Evolutionary conservation across 2,888 invertebrate genomes (phyloP), one percentile per base, ranked within the genome.

Genomic region (Magallana nippona): DNA sequence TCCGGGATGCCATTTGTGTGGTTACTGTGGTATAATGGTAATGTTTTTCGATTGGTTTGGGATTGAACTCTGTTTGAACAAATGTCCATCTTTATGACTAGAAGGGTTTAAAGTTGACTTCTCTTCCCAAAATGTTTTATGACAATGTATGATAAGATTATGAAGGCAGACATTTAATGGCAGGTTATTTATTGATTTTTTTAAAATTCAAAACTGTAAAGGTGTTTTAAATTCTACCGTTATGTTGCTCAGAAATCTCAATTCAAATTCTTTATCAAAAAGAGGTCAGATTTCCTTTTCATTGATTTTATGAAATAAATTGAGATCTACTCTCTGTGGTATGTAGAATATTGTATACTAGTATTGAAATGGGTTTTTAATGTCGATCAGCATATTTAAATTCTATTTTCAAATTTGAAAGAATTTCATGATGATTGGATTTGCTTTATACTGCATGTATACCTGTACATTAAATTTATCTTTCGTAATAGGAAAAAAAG

Each of bases 61-160:
- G 44, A 44, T 44, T 44, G 44, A 44, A 44, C 44, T 44, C 44
- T 44, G 44, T 44, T 44, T 44, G 44, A 44, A 44, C 10, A 44
- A 71, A 27, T 60, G 60, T 60, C 60, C 60, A 71, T 15, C 27
- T 27, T 27, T 15, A 71, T 71, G 71, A 71, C 71, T 71, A 71
- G 22, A 15, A 13, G 10, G 1, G 71, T 13, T 71, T 13, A 15
- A 32, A 71, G 27, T 32, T 71, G 27, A 71, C 71, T 32, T 13
- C 71, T 27, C 13, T 27, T 44, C 44, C 44, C 10, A 44, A 22
- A 63, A 71, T 27, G 27, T 27, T 71, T 71, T 71, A 71, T 71
- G 71, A 32, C 71, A 71, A 71, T 71, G 17, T 71, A 15, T 71
- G 71, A 71, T 71, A 27, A 71, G 71, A 71, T 22, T 71, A 22